Evolutionary conservation across 2,888 invertebrate species (phyloP).

Genomic region (Rhagonycha fulva): DNA sequence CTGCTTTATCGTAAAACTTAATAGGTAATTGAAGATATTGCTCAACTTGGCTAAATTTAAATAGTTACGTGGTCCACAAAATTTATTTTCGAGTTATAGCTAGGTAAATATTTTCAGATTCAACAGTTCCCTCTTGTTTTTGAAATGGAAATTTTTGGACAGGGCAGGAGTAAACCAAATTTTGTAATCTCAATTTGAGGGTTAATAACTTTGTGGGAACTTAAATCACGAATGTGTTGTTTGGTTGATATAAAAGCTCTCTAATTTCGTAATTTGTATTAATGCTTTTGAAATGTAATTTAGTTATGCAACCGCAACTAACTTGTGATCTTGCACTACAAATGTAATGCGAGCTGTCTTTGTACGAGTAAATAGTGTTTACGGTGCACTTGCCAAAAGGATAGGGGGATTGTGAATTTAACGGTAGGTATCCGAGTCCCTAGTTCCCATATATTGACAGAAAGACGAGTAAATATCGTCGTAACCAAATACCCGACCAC

Average conservation of each 20-base stretch:
- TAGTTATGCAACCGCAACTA: slow-evolving; percentile 19
- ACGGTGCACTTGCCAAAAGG: slow-evolving; percentile 16
- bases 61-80: not conserved
- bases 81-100: not conserved
- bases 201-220: not conserved
- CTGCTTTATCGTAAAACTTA: not conserved
- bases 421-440: slow-evolving; percentile 13
- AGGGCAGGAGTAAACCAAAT: not conserved
- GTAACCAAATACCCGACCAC: slow-evolving; percentile 36
- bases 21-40: not conserved
- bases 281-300: slow-evolving; percentile 12
- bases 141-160: no score
- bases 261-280: slow-evolving; percentile 7
- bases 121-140: no score
- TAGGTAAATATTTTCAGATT: not conserved
- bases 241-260: not conserved
- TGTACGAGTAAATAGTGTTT: slow-evolving; percentile 19
- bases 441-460: slow-evolving; percentile 33
- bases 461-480: slow-evolving; percentile 36
- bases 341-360: slow-evolving; percentile 23
- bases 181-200: not conserved
- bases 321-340: slow-evolving; percentile 17
- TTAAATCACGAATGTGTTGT: not conserved
- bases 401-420: slow-evolving; percentile 13
- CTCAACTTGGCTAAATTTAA: not conserved